phyloP scores from a whole-genome alignment of 23 tunicate species.

The Trididemnum clinides region DNA sequence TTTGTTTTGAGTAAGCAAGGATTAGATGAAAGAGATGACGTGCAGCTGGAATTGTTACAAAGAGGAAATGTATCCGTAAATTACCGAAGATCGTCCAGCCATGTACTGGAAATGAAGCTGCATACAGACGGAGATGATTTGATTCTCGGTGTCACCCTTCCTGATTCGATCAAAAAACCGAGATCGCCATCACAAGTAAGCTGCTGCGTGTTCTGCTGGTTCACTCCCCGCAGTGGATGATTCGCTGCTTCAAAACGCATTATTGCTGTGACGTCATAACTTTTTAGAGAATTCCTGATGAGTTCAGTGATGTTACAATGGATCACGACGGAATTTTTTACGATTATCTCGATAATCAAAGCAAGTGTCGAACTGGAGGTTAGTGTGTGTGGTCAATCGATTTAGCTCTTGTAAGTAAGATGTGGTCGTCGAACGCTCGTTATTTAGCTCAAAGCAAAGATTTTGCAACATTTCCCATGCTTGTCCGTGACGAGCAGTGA shows the following conservation, averaged over 20 bases:
- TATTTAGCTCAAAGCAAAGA: too few relatives aligned
- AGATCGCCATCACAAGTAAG: too few relatives aligned
- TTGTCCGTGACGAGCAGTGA: too few relatives aligned
- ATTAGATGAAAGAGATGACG: background rate
- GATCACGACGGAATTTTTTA: background rate
- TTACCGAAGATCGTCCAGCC: background rate
- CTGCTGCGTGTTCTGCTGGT: too few relatives aligned
- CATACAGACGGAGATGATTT: background rate
- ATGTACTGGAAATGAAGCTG: background rate
- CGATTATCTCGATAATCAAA: background rate
- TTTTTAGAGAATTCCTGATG: too few relatives aligned
- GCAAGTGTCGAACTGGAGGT: conserved; percentile 23
- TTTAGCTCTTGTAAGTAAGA: too few relatives aligned
- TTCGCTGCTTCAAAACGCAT: too few relatives aligned
- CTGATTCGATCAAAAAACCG: too few relatives aligned
- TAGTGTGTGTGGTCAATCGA: background rate
- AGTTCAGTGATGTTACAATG: background rate
- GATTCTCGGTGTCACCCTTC: background rate
- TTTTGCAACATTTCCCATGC: too few relatives aligned
- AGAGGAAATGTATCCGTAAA: background rate
- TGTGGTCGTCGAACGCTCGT: too few relatives aligned
- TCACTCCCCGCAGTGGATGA: too few relatives aligned
- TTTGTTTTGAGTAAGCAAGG: background rate
- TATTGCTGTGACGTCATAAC: too few relatives aligned
- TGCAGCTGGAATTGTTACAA: background rate